Evolutionary conservation across 2,113 vertebrate genomes (phyloP).

Genomic region (Eonycteris spelaea): DNA sequence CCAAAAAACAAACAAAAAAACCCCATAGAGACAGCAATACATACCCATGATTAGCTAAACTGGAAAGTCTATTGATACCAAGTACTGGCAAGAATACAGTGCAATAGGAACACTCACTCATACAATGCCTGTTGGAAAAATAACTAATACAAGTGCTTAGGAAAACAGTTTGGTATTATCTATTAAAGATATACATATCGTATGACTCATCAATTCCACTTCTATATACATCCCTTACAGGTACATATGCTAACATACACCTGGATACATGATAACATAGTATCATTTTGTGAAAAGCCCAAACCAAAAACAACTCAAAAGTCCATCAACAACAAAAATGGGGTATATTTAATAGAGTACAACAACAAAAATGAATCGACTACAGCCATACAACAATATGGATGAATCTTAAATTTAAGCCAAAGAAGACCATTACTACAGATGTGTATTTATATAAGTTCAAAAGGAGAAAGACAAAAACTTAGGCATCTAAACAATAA

Average conservation of each 20-base stretch:
- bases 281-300: not conserved
- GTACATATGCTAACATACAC: not conserved
- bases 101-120: not conserved
- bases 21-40: not conserved
- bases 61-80: not conserved
- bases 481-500: slow-evolving; percentile 5
- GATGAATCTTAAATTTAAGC: not conserved
- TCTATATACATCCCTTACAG: not conserved
- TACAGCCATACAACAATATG: not conserved
- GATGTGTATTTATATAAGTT: not conserved
- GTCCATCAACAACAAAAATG: not conserved
- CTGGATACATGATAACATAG: not conserved
- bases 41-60: not conserved
- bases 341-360: not conserved
- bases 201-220: not conserved
- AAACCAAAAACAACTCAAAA: slow-evolving; percentile 8
- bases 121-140: not conserved
- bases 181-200: not conserved
- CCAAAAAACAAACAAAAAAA: too few species aligned
- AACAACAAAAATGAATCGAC: not conserved
- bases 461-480: not conserved
- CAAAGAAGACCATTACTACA: not conserved
- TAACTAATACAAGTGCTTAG: not conserved
- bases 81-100: not conserved
- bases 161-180: not conserved